Evolutionary conservation across 1,140 invertebrate species (phyloP).

Genomic region (Stenopsyche tienmushanensis): DNA sequence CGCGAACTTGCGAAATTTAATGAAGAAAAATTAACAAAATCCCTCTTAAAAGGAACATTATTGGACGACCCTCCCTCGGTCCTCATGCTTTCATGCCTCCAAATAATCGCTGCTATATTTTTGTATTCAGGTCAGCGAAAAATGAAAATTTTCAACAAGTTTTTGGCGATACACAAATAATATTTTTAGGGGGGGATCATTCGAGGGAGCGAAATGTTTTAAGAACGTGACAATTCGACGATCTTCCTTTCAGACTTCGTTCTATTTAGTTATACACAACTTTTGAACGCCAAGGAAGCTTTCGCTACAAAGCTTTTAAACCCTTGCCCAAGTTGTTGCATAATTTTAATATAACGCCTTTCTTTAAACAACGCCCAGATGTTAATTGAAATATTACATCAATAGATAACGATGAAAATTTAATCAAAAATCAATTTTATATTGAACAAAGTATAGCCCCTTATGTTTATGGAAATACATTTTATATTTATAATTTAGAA

Average conservation of each 20-base stretch:
- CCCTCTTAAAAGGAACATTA: neutral
- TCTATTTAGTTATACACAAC: neutral
- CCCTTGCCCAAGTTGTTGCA: neutral
- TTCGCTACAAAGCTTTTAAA: neutral
- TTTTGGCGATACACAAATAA: neutral
- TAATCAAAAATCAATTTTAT: too few species aligned
- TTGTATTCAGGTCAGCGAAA: neutral
- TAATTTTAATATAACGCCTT: neutral
- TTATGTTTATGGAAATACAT: too few species aligned
- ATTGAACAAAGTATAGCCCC: too few species aligned
- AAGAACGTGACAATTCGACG: neutral
- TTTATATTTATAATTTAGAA: too few species aligned
- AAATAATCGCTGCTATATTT: neutral
- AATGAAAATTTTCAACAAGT: neutral
- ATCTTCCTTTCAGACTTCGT: neutral
- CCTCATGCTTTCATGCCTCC: neutral
- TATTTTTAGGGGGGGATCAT: neutral
- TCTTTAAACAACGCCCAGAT: neutral
- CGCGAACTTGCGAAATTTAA: slow-evolving; percentile 1
- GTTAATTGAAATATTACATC: neutral
- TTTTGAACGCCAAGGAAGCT: neutral
- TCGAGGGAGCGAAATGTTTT: neutral
- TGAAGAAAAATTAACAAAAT: slow-evolving; percentile 3
- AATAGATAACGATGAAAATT: too few species aligned
- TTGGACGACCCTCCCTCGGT: neutral